A percentile compares a stretch with the other conserved stretches of the same genome.
phyloP scores from a whole-genome alignment of 2,888 invertebrate species.

The Cheilosia urbana region DNA sequence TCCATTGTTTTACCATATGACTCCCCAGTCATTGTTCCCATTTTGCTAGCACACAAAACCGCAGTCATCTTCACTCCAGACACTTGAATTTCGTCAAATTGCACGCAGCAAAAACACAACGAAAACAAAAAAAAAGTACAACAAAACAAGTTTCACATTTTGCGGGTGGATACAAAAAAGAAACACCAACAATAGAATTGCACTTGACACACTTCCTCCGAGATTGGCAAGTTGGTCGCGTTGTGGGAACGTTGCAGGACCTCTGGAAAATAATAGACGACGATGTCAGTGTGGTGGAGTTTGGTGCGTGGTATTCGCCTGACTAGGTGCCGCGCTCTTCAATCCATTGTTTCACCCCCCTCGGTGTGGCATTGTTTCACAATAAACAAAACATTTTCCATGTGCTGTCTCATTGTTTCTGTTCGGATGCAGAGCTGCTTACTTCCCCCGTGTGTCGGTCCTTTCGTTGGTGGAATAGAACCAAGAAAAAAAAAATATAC shows the following conservation, averaged over 20 bases:
- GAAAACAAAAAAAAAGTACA: conserved; percentile 20
- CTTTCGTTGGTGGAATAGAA: conserved; percentile 21
- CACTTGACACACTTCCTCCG: conserved; percentile 75
- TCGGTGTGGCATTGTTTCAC: conserved; percentile 49
- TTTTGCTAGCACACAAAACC: conserved; percentile 13
- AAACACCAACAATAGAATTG: conserved; percentile 53
- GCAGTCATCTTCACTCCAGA: conserved; percentile 28
- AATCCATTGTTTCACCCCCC: conserved; percentile 53
- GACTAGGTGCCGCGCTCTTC: conserved; percentile 58
- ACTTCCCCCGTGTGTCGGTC: not conserved
- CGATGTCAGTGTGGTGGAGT: conserved; percentile 7
- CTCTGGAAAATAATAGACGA: conserved; percentile 24
- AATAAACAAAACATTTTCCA: conserved; percentile 73
- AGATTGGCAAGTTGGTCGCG: conserved; percentile 43
- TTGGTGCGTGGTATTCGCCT: conserved; percentile 11
- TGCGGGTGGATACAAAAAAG: conserved; percentile 23
- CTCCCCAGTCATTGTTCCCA: conserved; percentile 65
- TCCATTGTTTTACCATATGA: conserved; percentile 67
- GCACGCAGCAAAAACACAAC: conserved; percentile 32
- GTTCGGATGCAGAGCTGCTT: conserved; percentile 16
- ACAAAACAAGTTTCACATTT: conserved; percentile 50
- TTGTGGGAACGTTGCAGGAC: conserved; percentile 28
- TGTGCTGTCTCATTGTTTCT: conserved; percentile 62
- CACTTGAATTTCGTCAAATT: conserved; percentile 66
- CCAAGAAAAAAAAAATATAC: conserved; percentile 9